A percentile compares a stretch with the other conserved stretches of the same genome.
phyloP scores from a whole-genome alignment of 2,797 vertebrate genomes.

The Acipenser ruthenus region DNA sequence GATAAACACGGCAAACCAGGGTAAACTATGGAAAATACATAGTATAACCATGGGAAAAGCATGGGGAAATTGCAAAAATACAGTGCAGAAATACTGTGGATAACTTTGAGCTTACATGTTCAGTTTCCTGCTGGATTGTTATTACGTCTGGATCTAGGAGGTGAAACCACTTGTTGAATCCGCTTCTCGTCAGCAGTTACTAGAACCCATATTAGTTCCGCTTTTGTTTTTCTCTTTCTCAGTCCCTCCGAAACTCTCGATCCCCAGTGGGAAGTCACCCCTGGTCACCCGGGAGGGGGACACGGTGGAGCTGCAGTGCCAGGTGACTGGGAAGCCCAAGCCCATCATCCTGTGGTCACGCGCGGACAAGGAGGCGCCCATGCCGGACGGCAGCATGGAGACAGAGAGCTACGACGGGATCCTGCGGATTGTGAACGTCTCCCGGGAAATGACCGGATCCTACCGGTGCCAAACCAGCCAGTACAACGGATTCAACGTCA shows the following conservation, averaged over 20 bases:
- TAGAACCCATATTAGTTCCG: constrained; percentile 75
- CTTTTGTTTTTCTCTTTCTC: constrained; percentile 71
- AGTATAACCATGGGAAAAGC: too few relatives aligned
- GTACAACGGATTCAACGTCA: constrained; percentile 93
- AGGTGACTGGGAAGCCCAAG: constrained; percentile 93
- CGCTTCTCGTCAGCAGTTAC: constrained; percentile 53
- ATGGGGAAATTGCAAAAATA: too few relatives aligned
- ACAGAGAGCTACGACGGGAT: constrained; percentile 87
- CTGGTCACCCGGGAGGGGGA: constrained; percentile 74
- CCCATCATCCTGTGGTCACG: constrained; percentile 92
- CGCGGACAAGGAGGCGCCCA: constrained; percentile 78
- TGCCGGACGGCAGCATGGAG: constrained; percentile 83
- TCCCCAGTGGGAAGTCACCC: constrained; percentile 67
- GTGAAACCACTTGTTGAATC: constrained; percentile 27
- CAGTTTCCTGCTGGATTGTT: too few relatives aligned
- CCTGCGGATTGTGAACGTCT: constrained; percentile 81
- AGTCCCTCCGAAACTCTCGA: constrained; percentile 88
- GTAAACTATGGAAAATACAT: too few relatives aligned
- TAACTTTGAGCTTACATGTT: too few relatives aligned
- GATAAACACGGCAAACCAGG: too few relatives aligned
- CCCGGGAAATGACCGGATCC: constrained; percentile 77
- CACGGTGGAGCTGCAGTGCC: constrained; percentile 91
- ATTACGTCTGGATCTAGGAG: too few relatives aligned
- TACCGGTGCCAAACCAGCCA: constrained; percentile 90
- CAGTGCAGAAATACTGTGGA: too few relatives aligned